These are phyloP conservation scores for Spodoptera frugiperda DNA, from an alignment of 1,140 invertebrate species.

Conservation along the genomic window DNA sequence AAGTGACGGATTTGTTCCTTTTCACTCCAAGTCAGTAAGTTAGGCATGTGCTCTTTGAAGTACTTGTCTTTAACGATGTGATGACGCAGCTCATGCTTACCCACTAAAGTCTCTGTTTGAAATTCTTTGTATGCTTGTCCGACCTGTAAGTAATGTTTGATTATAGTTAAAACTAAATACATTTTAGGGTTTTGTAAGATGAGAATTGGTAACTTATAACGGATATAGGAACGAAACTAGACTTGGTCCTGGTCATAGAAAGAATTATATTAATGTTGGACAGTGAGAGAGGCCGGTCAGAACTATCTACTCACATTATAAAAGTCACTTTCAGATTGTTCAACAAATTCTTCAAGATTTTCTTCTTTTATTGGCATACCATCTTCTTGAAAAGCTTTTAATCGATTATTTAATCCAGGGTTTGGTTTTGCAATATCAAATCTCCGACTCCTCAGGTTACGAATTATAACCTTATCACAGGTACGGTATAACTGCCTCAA, in stretches of 20 bases:
- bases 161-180: too few relatives aligned
- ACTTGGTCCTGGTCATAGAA: too few relatives aligned
- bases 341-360: constrained; percentile 73
- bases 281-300: too few relatives aligned
- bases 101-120: constrained; percentile 70
- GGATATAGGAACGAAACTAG: too few relatives aligned
- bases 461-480: constrained; percentile 68
- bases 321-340: constrained; percentile 74
- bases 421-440: constrained; percentile 56
- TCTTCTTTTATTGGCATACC: constrained; percentile 68
- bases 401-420: constrained; percentile 71
- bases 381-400: constrained; percentile 68
- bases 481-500: constrained; percentile 60
- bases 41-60: constrained; percentile 89
- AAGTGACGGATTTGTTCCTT: constrained; percentile 93
- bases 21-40: constrained; percentile 93
- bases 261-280: too few relatives aligned
- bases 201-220: too few relatives aligned
- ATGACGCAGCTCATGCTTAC: constrained; percentile 77
- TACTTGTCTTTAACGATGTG: constrained; percentile 91
- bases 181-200: too few relatives aligned
- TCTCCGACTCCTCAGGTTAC: constrained; percentile 66
- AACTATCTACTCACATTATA: constrained; percentile 66
- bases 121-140: constrained; percentile 73
- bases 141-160: too few relatives aligned